A percentile compares a stretch with the other conserved stretches of the same genome.
These are phyloP conservation scores for Bos indicus DNA, from an alignment of 2,113 vertebrate species.

Conservation along the genomic window DNA sequence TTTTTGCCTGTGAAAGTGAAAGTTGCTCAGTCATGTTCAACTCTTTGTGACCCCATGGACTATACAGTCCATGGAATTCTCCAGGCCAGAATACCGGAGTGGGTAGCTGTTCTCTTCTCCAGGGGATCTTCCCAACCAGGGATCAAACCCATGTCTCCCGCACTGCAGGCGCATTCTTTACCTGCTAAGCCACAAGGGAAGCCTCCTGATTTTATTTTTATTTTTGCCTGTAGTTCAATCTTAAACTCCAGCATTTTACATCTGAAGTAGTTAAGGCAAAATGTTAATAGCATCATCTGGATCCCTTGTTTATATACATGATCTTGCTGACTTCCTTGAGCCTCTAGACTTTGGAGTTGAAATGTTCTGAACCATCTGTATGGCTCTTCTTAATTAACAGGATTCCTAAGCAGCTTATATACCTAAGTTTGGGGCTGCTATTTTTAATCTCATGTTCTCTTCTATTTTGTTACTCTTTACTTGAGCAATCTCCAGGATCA, in stretches of 20 bases:
- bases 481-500: not conserved
- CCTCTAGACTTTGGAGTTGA: not conserved
- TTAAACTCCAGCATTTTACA: not conserved
- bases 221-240: not conserved
- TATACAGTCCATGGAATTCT: not conserved
- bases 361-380: not conserved
- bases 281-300: not conserved
- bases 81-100: not conserved
- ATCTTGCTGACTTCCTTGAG: not conserved
- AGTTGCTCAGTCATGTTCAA: not conserved
- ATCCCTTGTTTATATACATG: not conserved
- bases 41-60: not conserved
- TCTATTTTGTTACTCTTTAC: not conserved
- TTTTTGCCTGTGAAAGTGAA: not conserved
- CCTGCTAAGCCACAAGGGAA: not conserved
- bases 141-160: rapidly evolving
- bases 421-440: not conserved
- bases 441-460: not conserved
- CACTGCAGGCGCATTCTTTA: rapidly evolving
- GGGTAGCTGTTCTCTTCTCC: not conserved
- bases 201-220: not conserved
- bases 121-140: not conserved
- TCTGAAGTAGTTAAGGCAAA: not conserved
- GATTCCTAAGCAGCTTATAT: not conserved
- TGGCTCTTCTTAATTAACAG: not conserved